Conservation (phyloP, 2,113 vertebrate genomes). For the Cephalopholis sonnerati region DNA sequence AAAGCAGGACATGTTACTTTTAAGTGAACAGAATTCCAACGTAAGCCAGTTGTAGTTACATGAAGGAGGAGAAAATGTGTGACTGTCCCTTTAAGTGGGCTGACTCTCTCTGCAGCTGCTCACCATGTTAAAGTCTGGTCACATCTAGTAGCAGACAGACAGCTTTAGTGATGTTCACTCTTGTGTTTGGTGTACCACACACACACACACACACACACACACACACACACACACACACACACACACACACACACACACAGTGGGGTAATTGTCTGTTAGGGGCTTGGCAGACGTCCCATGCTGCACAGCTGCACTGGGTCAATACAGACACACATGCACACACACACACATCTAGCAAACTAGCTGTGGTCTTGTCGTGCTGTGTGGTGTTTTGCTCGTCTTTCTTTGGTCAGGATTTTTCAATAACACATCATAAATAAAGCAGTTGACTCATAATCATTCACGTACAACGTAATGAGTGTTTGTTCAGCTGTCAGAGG, state of each 20-base stretch:
- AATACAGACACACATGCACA: constrained; percentile 57
- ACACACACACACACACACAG: constrained; percentile 66
- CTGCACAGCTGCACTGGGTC: constrained; percentile 79
- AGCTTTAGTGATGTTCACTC: constrained; percentile 66
- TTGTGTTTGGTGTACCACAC: constrained; percentile 43
- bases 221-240: constrained; percentile 34
- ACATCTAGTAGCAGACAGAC: constrained; percentile 76
- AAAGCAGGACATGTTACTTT: not conserved
- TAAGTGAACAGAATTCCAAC: not conserved
- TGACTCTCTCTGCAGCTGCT: constrained; percentile 67
- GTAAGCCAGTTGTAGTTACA: not conserved
- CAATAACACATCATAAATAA: constrained; percentile 9
- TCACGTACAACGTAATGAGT: not conserved
- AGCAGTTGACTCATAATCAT: not conserved
- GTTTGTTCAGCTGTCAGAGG: constrained; percentile 48
- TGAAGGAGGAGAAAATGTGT: constrained; percentile 13
- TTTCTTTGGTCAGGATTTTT: constrained; percentile 32
- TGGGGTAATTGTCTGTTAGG: constrained; percentile 81
- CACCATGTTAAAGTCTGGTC: constrained; percentile 75
- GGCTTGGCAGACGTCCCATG: constrained; percentile 74
- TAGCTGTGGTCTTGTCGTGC: constrained; percentile 30
- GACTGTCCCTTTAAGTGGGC: constrained; percentile 71
- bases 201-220: constrained; percentile 24
- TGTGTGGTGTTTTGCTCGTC: constrained; percentile 37
- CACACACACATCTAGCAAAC: not conserved